Conservation (phyloP, 2,113 vertebrate genomes). For the Plotosus lineatus region DNA sequence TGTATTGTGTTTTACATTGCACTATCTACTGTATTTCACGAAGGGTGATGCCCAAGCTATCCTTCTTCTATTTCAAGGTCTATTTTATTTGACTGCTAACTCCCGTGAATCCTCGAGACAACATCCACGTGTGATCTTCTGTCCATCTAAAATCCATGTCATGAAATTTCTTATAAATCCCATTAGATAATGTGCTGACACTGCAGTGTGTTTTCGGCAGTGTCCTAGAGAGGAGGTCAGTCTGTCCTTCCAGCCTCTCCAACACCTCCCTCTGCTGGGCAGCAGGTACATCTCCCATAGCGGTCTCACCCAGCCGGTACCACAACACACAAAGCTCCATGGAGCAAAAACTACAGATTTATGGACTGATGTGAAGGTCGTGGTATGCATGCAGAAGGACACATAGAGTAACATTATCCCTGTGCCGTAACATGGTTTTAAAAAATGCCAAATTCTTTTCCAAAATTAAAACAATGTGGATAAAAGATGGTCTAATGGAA, state of each 20-base stretch:
- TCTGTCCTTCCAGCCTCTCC: conserved; percentile 64
- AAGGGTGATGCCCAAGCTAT: not conserved
- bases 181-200: conserved; percentile 11
- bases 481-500: not conserved
- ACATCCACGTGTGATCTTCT: conserved; percentile 8
- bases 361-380: conserved; percentile 3
- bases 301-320: not conserved
- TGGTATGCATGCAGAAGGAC: not conserved
- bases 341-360: conserved; percentile 22
- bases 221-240: conserved; percentile 56
- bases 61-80: not conserved
- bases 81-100: not conserved
- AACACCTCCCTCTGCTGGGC: conserved; percentile 75
- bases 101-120: not conserved
- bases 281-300: conserved; percentile 39
- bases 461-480: no score
- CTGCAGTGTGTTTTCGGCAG: conserved; percentile 47
- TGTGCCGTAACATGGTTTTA: not conserved
- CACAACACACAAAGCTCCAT: conserved; percentile 16
- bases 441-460: conserved; percentile 21
- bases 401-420: no score
- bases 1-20: not conserved
- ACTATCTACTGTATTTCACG: no score
- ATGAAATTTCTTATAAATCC: conserved; percentile 34
- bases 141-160: not conserved